Conservation (phyloP, 2,113 vertebrate species). For the Xenopus tropicalis region DNA sequence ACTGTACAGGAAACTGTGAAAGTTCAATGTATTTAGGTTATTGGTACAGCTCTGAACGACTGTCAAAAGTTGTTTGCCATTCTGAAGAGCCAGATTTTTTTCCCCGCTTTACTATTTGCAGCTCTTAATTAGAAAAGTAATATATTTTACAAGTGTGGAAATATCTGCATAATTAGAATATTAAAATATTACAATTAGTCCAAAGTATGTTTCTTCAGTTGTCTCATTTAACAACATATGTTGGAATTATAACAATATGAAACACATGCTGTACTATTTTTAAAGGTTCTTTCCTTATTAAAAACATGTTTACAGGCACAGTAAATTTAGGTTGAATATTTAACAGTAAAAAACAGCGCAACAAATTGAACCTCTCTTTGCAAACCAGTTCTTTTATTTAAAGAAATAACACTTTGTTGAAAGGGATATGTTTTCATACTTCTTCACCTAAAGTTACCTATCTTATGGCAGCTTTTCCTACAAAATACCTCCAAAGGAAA, state of each 20-base stretch:
- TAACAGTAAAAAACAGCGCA: conserved; percentile 19
- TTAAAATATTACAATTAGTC: conserved; percentile 37
- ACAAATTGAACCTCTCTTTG: conserved; percentile 26
- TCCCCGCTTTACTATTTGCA: too few relatives aligned
- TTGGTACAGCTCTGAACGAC: not conserved
- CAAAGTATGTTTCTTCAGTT: conserved; percentile 34
- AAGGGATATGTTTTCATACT: too few relatives aligned
- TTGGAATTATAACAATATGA: conserved; percentile 27
- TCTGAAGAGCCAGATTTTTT: too few relatives aligned
- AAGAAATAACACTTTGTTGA: not conserved
- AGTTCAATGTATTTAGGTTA: too few relatives aligned
- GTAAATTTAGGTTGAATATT: conserved; percentile 24
- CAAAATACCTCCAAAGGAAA: too few relatives aligned
- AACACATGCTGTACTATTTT: conserved; percentile 37
- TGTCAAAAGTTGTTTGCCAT: too few relatives aligned
- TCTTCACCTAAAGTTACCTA: too few relatives aligned
- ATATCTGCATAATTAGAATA: conserved; percentile 27
- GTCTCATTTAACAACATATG: conserved; percentile 29
- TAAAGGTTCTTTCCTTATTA: conserved; percentile 28
- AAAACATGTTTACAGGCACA: conserved; percentile 36
- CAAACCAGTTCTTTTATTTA: not conserved
- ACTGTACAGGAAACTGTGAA: too few relatives aligned
- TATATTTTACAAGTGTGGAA: conserved; percentile 9
- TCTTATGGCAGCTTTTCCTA: too few relatives aligned
- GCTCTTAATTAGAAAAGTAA: not conserved